These are phyloP conservation scores for Eublepharis macularius DNA, from an alignment of 2,113 vertebrate genomes.

Conservation along the genomic window DNA sequence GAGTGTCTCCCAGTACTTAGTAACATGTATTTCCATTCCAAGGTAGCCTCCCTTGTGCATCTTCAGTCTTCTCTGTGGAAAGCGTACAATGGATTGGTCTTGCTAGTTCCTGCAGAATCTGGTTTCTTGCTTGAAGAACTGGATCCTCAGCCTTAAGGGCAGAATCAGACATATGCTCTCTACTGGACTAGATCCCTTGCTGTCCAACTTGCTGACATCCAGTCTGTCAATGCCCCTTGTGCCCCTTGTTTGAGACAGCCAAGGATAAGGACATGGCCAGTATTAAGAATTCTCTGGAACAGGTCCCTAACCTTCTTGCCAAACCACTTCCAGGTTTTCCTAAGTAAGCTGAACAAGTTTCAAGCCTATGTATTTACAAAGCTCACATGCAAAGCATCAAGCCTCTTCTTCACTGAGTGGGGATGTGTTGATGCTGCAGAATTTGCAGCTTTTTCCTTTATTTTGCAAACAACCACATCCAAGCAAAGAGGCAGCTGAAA, in stretches of 20 bases:
- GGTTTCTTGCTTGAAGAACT: neutral
- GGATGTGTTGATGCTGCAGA: fast-evolving
- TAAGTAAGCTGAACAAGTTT: neutral
- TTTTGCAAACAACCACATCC: neutral
- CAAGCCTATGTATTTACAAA: neutral
- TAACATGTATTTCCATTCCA: too few species aligned
- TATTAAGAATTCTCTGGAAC: neutral
- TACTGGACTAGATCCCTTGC: too few species aligned
- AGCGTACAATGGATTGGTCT: neutral
- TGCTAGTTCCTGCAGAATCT: neutral
- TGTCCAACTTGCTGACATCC: too few species aligned
- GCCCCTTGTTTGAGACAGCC: neutral
- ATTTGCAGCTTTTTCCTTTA: neutral
- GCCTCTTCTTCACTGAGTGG: neutral
- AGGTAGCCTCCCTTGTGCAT: neutral
- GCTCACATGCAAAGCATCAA: neutral
- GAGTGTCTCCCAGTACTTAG: too few species aligned
- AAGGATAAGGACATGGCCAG: neutral
- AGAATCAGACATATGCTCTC: neutral
- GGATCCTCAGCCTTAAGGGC: neutral
- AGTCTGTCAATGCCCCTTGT: neutral
- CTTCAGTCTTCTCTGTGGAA: neutral
- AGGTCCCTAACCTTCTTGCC: too few species aligned
- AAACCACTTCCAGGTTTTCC: neutral
- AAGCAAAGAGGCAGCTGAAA: fast-evolving